A percentile compares a stretch with the other conserved stretches of the same genome.
These are phyloP conservation scores for Simalia tracyae DNA, from an alignment of 2,797 vertebrate species.

Conservation along the genomic window DNA sequence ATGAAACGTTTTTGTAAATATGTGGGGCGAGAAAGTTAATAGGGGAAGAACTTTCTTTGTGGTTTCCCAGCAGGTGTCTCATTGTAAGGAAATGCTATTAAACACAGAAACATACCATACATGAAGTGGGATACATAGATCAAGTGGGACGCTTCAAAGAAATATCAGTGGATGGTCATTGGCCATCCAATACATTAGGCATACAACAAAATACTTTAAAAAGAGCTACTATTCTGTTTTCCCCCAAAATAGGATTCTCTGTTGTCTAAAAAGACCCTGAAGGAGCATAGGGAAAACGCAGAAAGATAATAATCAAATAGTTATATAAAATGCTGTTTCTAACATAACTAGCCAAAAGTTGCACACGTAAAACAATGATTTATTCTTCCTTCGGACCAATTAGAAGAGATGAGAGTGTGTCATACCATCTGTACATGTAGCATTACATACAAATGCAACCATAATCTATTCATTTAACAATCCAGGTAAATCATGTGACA, in stretches of 20 bases:
- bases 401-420: not conserved
- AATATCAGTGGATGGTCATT: not conserved
- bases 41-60: not conserved
- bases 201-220: not conserved
- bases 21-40: not conserved
- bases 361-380: not conserved
- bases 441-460: not conserved
- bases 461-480: not conserved
- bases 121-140: not conserved
- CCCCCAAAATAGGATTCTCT: not conserved
- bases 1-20: not conserved
- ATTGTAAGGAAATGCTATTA: not conserved
- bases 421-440: not conserved
- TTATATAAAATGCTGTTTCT: not conserved
- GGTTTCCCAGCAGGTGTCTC: conserved; percentile 1
- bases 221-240: not conserved
- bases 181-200: no score
- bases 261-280: not conserved
- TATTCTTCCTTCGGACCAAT: not conserved
- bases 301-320: not conserved
- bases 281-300: not conserved
- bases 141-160: not conserved
- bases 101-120: not conserved
- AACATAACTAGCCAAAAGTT: not conserved
- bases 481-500: not conserved